These are phyloP conservation scores for Drosophila buzzatii DNA, from an alignment of 2,888 invertebrate species.

Conservation along the genomic window DNA sequence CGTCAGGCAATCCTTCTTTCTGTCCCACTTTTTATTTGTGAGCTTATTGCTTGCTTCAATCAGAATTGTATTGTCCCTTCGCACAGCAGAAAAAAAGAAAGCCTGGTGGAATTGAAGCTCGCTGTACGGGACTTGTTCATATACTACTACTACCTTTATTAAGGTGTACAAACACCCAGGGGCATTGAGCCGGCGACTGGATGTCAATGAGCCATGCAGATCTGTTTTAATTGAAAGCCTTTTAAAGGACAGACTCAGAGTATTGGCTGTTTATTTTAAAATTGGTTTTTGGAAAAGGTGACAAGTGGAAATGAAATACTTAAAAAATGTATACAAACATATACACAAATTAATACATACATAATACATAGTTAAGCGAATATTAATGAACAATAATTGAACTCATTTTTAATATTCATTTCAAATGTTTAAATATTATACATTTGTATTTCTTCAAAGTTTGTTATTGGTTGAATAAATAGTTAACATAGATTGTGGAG, in stretches of 20 bases:
- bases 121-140: slow-evolving; percentile 5
- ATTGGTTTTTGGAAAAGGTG: background rate
- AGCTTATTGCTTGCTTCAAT: slow-evolving; percentile 58
- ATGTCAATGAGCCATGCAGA: slow-evolving; percentile 46
- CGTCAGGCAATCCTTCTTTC: slow-evolving; percentile 48
- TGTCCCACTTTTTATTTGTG: slow-evolving; percentile 1
- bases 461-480: background rate
- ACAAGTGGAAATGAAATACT: background rate
- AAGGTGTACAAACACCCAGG: background rate
- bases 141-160: slow-evolving; percentile 38
- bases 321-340: background rate
- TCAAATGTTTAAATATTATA: too few relatives aligned
- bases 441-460: too few relatives aligned
- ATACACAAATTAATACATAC: slow-evolving; percentile 4
- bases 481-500: background rate
- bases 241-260: background rate
- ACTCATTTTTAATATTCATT: too few relatives aligned
- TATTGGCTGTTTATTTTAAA: background rate
- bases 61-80: slow-evolving; percentile 55
- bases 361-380: background rate
- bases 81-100: slow-evolving; percentile 3
- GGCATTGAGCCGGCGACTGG: slow-evolving; percentile 7
- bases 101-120: slow-evolving; percentile 18
- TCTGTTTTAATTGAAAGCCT: slow-evolving; percentile 48
- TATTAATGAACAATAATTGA: background rate